phyloP scores from a whole-genome alignment of 2,888 invertebrate species.

The Celastrina argiolus region DNA sequence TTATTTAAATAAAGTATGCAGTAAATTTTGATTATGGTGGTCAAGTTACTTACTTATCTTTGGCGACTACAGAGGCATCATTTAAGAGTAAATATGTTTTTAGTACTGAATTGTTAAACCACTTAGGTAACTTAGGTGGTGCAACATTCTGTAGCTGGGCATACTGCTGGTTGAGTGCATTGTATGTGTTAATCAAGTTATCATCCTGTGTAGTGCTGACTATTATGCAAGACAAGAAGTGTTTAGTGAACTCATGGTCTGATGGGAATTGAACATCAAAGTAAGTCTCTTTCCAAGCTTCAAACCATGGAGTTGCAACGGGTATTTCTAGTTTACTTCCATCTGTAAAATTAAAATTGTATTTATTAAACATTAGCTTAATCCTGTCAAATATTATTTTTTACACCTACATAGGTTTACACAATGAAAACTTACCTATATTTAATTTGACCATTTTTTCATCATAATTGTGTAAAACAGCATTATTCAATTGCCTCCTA shows the following conservation, averaged over 20 bases:
- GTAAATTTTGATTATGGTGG: no score
- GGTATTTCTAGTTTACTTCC: constrained; percentile 83
- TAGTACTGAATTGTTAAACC: constrained; percentile 88
- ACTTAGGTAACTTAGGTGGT: constrained; percentile 88
- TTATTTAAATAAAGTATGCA: no score
- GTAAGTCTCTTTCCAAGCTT: constrained; percentile 95
- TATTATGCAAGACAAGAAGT: constrained; percentile 89
- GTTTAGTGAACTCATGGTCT: constrained; percentile 97
- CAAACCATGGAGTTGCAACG: constrained; percentile 93
- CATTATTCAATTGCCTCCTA: constrained; percentile 90
- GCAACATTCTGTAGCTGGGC: constrained; percentile 86
- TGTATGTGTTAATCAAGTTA: constrained; percentile 89
- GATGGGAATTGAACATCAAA: constrained; percentile 91
- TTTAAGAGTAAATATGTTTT: constrained; percentile 94
- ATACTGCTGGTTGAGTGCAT: constrained; percentile 87
- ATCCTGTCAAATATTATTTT: not conserved
- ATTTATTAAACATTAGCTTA: not conserved
- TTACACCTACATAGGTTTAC: not conserved
- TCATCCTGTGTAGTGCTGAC: constrained; percentile 85
- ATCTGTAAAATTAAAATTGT: constrained; percentile 50
- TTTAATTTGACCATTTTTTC: constrained; percentile 74
- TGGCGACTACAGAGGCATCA: constrained; percentile 85
- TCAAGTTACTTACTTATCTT: constrained; percentile 82
- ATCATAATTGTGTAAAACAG: constrained; percentile 80
- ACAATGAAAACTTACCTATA: constrained; percentile 61